Evolutionary conservation across 2,888 invertebrate genomes (phyloP), one percentile per base, ranked within the genome.

Genomic region (Cecidostiba fungosa): DNA sequence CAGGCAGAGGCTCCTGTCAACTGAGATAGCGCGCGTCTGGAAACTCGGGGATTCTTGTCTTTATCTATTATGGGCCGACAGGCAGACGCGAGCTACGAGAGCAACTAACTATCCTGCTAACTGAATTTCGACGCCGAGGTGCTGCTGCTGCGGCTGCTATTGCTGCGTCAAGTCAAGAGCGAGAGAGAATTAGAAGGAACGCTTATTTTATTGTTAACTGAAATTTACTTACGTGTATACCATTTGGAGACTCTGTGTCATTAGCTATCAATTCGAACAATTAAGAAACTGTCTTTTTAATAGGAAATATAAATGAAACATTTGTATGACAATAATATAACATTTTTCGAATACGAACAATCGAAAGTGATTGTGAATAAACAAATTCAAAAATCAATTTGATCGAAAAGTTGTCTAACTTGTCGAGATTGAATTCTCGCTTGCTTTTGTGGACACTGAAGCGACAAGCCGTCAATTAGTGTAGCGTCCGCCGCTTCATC

Each of bases 11-110:
- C 36, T 39, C 39, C 66, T 66, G 66, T 66, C 66, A 26, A 66
- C 29, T 26, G 12, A 66, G 66, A 66, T 66, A 66, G 66, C 29
- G 23, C 47, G 73, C 43, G 78, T 78, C 78, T 78, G 70, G 79
- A 79, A 79, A 79, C 79, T 79, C 69, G 19, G 26, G 69, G 50
- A 79, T 79, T 79, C 79, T 79, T 70, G 54, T 66, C 77, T 77
- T 77, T 77, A 77, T 77, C 77, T 66, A 66, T 66, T 66, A 66
- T 66, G 26, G n/a, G n/a, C 6, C 77, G 77, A 77, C 77, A 77
- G 77, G 23, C 77, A 77, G 77, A 36, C 77, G 54, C 19, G 23
- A n/a, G n/a, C 59, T 23, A 14, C 66, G 66, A 66, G 54, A 16
- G 50, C 6, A 26, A 59, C 77, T 77, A 77, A 77, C 77, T 77